Percentiles rank a stretch among this genome's conserved stretches.
phyloP scores from a whole-genome alignment of 1,140 invertebrate species.

The Ericerus pela region DNA sequence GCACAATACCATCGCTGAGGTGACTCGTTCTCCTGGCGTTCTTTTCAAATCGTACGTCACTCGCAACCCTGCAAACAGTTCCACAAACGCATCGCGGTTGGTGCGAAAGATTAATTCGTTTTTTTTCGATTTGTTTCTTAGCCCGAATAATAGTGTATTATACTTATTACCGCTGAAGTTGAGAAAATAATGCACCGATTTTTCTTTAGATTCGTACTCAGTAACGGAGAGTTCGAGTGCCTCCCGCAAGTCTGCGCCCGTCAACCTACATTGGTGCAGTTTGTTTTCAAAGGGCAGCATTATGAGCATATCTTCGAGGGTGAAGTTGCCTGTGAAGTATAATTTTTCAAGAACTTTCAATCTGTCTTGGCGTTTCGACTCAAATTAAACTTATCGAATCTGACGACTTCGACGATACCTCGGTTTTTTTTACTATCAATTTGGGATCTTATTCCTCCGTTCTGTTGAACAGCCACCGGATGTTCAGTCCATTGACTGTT shows the following conservation, averaged over 20 bases:
- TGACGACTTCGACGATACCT: no score
- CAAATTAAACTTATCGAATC: no score
- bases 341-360: no score
- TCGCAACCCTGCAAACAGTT: constrained; percentile 24
- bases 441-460: background rate
- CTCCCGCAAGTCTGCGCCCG: constrained; percentile 27
- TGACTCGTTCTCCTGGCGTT: constrained; percentile 35
- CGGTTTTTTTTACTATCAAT: background rate
- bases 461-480: background rate
- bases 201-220: constrained; percentile 12
- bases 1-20: constrained; percentile 35
- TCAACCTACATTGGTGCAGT: constrained; percentile 34
- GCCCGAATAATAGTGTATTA: no score
- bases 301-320: constrained; percentile 37
- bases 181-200: background rate
- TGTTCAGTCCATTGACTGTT: background rate
- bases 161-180: constrained; percentile 2
- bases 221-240: constrained; percentile 17
- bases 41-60: constrained; percentile 39
- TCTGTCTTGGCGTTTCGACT: no score
- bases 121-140: background rate
- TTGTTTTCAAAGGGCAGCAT: constrained; percentile 43
- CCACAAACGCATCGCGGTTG: no score
- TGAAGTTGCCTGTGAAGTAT: constrained; percentile 35
- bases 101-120: background rate